Percentiles rank a stretch among this genome's conserved stretches.
Conservation (phyloP, 2,113 vertebrate species). For the Lichenostomus cassidix region DNA sequence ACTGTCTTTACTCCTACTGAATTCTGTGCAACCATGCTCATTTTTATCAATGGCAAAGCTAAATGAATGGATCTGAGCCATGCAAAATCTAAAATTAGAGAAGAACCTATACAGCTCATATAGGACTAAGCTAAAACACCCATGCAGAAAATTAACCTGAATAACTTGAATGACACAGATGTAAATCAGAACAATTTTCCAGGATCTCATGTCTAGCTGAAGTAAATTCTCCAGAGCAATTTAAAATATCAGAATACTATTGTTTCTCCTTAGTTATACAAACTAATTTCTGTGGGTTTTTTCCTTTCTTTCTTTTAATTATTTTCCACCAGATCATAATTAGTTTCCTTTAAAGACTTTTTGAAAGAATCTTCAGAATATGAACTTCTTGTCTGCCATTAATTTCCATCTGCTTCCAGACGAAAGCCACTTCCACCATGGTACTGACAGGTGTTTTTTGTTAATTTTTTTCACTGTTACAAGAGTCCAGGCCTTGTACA, state of each 20-base stretch:
- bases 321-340: background rate
- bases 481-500: background rate
- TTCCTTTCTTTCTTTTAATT: background rate
- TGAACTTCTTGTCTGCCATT: background rate
- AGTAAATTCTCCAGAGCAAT: background rate
- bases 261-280: background rate
- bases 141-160: background rate
- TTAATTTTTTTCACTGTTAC: background rate
- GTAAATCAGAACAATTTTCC: background rate
- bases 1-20: background rate
- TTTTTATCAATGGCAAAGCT: background rate
- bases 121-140: background rate
- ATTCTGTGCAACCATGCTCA: background rate
- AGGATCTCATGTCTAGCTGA: background rate
- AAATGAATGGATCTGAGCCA: background rate
- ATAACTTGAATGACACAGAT: background rate
- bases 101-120: background rate
- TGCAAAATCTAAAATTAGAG: background rate
- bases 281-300: background rate
- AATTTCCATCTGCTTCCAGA: background rate
- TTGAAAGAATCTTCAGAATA: background rate
- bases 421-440: background rate
- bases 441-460: background rate
- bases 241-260: background rate
- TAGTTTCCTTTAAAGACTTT: background rate